Base-by-base conservation (phyloP, 2,797 vertebrate species). In the Chelidonichthys spinosus region DNA sequence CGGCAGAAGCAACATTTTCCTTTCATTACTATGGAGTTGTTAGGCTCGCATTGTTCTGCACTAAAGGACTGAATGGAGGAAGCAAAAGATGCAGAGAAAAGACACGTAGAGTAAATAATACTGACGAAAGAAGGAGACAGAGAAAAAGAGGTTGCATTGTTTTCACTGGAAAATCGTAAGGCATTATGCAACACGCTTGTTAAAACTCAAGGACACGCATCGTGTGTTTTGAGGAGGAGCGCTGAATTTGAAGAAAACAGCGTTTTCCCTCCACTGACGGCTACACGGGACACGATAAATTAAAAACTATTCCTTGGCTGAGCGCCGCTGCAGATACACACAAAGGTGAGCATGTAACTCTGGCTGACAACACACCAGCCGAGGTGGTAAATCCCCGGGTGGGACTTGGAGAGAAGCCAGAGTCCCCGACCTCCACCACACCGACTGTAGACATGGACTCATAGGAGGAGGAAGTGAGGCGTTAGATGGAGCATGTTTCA, bases 401-500 rank as follows among this genome's bases (percentile, higher is more conserved):
- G 39, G 43, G 60, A 54, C 39, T 25, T 77, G 70, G 56, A 64
- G 17, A n/a, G 11, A 35, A 33, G 66, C 72, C 64, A 67, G 71
- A 69, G 64, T 63, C 42, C 61, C 46, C 0, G 10, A 69, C 42
- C 42, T 18, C 9, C 39, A 65, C 76, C 49, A 18, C 18, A 37
- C n/a, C 25, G 25, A 67, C 11, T 32, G 32, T 54, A 32, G 61
- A 77, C 52, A 46, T 50, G 14, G 63, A 70, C 32, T 72, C 42
- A 25, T 25, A 25, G 25, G 25, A 4, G 25, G 25, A 4, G 14
- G 17, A 56, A 56, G 67, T 40, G 44, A 47, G 56, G 52, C 69
- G 56, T 40, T 67, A 53, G 62, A 33, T 0, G 5, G 25, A 9
- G 9, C 43, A 61, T 52, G 54, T 63, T 76, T 63, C 10, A 63